Evolutionary conservation across 2,113 vertebrate species (phyloP), one percentile per base, ranked within the genome.

Genomic region (Lasiurus borealis): DNA sequence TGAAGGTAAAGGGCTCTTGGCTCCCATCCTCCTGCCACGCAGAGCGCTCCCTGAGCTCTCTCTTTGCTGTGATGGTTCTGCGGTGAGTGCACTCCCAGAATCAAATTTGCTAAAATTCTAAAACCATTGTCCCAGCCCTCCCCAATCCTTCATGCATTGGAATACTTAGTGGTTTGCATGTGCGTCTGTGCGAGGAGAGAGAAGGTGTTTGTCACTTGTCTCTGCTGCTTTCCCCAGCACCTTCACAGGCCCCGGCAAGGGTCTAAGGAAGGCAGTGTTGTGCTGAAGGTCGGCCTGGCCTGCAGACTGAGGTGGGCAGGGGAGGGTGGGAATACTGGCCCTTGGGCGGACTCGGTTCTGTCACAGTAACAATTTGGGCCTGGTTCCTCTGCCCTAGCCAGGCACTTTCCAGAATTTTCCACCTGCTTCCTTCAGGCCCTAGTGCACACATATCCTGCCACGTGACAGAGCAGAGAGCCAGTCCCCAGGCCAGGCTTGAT

Each of bases 51-150:
- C 8, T 5, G 57, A 36, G 46, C 52, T 62, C 50, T 6, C 44
- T 12, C 71, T 92, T 50, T 36, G 83, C 12, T 66, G 9, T 46
- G 66, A n/a, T 0, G 8, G 73, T 21, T 80, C 81, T 3, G 34
- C 68, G 48, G 89, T 10, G 83, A 93, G 73, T 8, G 76, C 77
- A 76, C 88, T 80, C 78, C 75, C 36, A 88, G 54, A 90, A 85
- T 88, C 82, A 27, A 36, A 25, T 89, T 92, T 75, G 96, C 93
- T 88, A 66, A 90, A 94, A 92, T 93, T 90, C 92, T 88, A 66
- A 90, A 90, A 83, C 93, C 84, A 34, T 92, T 93, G 48, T 75
- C 23, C 36, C 84, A 13, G 6, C 44, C 29, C 29, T 29, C 62
- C 77, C 72, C 90, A 10, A 82, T 91, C 85, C 54, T 71, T 66